A percentile compares a stretch with the other conserved stretches of the same genome.
These are phyloP conservation scores for Epizoanthus illoricatus DNA, from an alignment of 92 coral and sea anemone species.

Conservation along the genomic window DNA sequence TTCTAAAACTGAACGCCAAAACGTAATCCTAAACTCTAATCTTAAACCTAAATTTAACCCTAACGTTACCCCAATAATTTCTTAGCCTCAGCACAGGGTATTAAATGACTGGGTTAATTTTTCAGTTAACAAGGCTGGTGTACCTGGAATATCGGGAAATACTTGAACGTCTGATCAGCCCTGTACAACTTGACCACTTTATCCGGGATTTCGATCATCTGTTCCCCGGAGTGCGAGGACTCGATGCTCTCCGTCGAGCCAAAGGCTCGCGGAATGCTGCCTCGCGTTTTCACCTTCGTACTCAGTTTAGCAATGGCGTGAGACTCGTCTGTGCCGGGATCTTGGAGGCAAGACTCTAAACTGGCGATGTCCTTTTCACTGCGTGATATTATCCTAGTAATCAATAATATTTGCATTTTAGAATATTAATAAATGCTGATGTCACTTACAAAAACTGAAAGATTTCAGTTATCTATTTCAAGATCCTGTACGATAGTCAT, in stretches of 20 bases:
- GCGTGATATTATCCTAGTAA: conserved; percentile 67
- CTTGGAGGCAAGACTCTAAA: conserved; percentile 71
- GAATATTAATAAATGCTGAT: neutral
- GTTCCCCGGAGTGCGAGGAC: conserved; percentile 62
- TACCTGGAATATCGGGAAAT: conserved; percentile 92
- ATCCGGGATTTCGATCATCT: conserved; percentile 76
- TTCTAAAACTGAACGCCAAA: too few relatives aligned
- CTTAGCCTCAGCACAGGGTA: too few relatives aligned
- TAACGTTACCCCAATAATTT: too few relatives aligned
- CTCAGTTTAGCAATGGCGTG: conserved; percentile 72
- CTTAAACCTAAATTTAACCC: too few relatives aligned
- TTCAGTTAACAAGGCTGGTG: neutral
- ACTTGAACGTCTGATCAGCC: conserved; percentile 96
- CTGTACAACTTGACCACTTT: conserved; percentile 82
- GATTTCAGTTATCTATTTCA: neutral
- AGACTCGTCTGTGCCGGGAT: conserved; percentile 62
- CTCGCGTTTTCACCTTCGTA: conserved; percentile 60
- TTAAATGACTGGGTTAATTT: too few relatives aligned
- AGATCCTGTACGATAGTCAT: neutral
- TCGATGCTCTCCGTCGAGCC: conserved; percentile 80
- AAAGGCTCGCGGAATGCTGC: conserved; percentile 72
- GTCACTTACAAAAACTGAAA: neutral
- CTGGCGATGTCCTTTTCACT: conserved; percentile 84
- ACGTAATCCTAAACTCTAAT: too few relatives aligned
- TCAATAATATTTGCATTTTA: neutral